Conservation (phyloP, 2,888 invertebrate genomes). For the Tetranychus truncatus region DNA sequence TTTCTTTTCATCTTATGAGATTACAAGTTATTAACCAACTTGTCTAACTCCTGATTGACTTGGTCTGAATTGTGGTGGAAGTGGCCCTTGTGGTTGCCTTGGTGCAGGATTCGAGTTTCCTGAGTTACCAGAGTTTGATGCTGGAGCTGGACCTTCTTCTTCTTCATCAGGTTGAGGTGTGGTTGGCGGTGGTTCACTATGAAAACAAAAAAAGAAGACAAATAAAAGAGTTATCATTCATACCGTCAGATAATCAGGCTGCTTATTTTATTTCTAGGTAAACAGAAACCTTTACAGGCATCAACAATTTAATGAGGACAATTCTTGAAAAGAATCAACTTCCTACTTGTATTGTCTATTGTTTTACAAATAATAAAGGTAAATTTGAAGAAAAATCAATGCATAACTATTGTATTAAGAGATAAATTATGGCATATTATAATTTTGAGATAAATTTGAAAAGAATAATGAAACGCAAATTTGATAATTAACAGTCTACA, state of each 20-base stretch:
- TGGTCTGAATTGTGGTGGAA: constrained; percentile 22
- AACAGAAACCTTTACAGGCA: no score
- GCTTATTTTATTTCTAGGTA: not conserved
- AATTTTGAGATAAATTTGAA: no score
- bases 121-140: not conserved
- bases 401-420: no score
- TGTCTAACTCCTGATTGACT: constrained; percentile 20
- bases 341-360: no score
- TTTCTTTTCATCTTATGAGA: constrained; percentile 6
- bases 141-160: constrained; percentile 20
- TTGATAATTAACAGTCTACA: not conserved
- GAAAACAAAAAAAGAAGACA: not conserved
- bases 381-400: no score
- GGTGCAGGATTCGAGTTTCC: constrained; percentile 7
- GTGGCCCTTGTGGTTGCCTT: constrained; percentile 10
- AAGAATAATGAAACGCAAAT: not conserved
- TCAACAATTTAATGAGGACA: no score
- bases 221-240: not conserved
- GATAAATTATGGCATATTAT: no score
- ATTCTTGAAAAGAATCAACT: no score
- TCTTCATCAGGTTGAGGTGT: constrained; percentile 24
- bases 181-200: constrained; percentile 25
- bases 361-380: no score
- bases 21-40: constrained; percentile 16
- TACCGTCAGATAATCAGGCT: not conserved